A percentile compares a stretch with the other conserved stretches of the same genome.
Conservation (phyloP, 2,888 invertebrate species). For the Neoitamus cyanurus region DNA sequence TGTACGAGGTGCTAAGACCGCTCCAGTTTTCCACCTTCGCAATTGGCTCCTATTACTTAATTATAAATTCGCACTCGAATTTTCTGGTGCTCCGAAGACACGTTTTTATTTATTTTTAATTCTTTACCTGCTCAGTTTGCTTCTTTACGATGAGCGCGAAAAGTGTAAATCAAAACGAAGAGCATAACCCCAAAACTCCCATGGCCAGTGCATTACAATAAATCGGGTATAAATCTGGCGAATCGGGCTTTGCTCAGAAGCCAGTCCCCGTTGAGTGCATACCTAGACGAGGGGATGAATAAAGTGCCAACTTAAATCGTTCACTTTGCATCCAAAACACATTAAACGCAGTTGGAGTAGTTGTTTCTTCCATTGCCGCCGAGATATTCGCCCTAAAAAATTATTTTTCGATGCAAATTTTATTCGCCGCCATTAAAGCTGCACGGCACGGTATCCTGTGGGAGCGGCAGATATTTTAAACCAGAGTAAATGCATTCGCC, state of each 20-base stretch:
- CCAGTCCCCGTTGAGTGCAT: background rate
- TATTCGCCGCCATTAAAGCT: constrained; percentile 17
- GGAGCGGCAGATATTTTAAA: constrained; percentile 13
- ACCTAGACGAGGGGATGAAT: background rate
- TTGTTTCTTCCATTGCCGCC: background rate
- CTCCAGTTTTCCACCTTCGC: background rate
- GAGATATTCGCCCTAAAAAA: background rate
- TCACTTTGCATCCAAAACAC: constrained; percentile 23
- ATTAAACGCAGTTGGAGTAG: constrained; percentile 21
- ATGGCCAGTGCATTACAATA: background rate
- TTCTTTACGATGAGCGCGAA: too few species aligned
- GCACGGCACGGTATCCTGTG: background rate
- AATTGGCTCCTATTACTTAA: background rate
- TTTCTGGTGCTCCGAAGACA: too few species aligned
- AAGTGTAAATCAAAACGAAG: background rate
- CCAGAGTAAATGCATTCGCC: background rate
- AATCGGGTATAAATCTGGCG: background rate
- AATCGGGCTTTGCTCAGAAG: background rate
- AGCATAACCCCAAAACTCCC: background rate
- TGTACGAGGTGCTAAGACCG: background rate
- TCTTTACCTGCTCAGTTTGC: too few species aligned
- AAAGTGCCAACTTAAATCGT: background rate
- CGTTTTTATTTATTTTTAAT: too few species aligned
- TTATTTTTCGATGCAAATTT: constrained; percentile 28
- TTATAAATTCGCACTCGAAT: background rate